Evolutionary conservation across 2,113 vertebrate genomes (phyloP).

Genomic region (Canis aureus): DNA sequence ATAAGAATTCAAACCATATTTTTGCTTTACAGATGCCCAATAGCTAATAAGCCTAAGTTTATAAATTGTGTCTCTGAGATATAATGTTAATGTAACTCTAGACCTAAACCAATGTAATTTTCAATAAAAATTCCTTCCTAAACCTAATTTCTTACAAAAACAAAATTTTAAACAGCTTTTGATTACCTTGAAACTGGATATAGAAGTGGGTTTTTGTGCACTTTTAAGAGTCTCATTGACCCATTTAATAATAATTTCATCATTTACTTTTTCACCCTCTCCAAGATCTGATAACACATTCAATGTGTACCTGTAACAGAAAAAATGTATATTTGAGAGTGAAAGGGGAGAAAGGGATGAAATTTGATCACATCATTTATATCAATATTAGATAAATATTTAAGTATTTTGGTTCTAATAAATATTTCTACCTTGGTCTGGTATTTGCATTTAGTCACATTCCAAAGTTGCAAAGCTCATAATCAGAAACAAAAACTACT

Average conservation of each 20-base stretch:
- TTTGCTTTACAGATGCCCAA: constrained; percentile 52
- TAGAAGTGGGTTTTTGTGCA: constrained; percentile 91
- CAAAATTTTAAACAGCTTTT: background rate
- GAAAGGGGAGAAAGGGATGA: background rate
- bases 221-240: constrained; percentile 94
- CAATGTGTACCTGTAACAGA: constrained; percentile 93
- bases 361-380: constrained; percentile 17
- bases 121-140: constrained; percentile 48
- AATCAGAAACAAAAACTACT: constrained; percentile 48
- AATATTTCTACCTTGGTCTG: constrained; percentile 52
- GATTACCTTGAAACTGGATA: constrained; percentile 96
- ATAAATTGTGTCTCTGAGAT: constrained; percentile 27
- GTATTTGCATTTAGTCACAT: constrained; percentile 27
- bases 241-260: constrained; percentile 96
- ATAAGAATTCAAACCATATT: constrained; percentile 38
- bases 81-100: background rate
- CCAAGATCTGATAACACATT: constrained; percentile 95
- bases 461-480: constrained; percentile 33
- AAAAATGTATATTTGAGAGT: constrained; percentile 26
- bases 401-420: constrained; percentile 51
- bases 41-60: constrained; percentile 59
- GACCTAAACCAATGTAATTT: constrained; percentile 47
- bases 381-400: constrained; percentile 52
- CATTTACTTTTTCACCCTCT: constrained; percentile 94
- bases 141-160: background rate